Evolutionary conservation across 2,113 vertebrate species (phyloP).

Genomic region (Salvelinus alpinus): DNA sequence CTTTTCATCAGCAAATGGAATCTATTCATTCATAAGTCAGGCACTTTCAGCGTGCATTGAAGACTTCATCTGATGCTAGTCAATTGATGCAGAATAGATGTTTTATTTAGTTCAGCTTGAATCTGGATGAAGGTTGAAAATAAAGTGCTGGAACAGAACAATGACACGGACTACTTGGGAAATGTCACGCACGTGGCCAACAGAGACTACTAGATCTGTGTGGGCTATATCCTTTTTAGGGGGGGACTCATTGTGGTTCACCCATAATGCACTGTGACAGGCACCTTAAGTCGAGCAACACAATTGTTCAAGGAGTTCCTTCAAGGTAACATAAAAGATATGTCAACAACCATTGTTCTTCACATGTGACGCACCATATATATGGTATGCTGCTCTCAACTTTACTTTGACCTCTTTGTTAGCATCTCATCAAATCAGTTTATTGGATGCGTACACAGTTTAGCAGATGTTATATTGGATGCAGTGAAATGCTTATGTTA

Average conservation of each 20-base stretch:
- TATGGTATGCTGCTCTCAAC: no score
- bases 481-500: no score
- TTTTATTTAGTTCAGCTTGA: no score
- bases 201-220: slow-evolving; percentile 40
- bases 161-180: slow-evolving; percentile 25
- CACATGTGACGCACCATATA: no score
- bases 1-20: no score
- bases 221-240: slow-evolving; percentile 40
- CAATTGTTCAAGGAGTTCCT: slow-evolving; percentile 32
- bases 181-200: slow-evolving; percentile 46
- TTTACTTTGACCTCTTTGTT: neutral
- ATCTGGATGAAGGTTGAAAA: neutral
- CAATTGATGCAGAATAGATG: no score
- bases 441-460: no score
- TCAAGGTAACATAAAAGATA: slow-evolving; percentile 5
- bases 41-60: no score
- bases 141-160: slow-evolving; percentile 19
- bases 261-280: slow-evolving; percentile 54
- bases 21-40: no score
- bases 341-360: neutral
- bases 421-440: no score
- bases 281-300: slow-evolving; percentile 48
- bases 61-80: no score
- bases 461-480: no score
- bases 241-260: slow-evolving; percentile 38